Conservation (phyloP, 2,888 invertebrate species). For the Bellardia pandia region DNA sequence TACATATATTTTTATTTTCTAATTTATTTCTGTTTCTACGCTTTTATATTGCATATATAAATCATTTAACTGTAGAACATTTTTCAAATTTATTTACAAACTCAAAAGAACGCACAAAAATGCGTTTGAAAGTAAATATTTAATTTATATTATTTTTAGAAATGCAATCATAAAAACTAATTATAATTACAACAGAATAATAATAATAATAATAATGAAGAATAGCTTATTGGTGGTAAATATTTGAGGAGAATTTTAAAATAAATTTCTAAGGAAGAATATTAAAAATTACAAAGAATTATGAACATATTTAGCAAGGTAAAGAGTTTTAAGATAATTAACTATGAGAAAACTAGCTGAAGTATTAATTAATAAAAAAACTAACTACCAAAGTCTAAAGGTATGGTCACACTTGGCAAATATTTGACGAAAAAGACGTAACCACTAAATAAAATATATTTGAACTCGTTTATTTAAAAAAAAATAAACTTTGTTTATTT, state of each 20-base stretch:
- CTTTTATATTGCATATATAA: neutral
- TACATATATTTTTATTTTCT: neutral
- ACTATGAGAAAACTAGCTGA: too few species aligned
- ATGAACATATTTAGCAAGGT: too few species aligned
- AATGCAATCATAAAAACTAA: slow-evolving; percentile 8
- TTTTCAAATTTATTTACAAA: neutral
- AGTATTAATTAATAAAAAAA: too few species aligned
- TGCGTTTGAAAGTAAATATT: neutral
- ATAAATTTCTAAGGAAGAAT: neutral
- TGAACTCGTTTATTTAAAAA: too few species aligned
- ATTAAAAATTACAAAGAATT: too few species aligned
- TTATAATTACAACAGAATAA: slow-evolving; percentile 13
- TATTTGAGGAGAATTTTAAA: neutral
- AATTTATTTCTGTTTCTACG: neutral
- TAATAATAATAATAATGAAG: neutral
- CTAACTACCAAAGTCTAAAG: too few species aligned
- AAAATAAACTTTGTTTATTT: too few species aligned
- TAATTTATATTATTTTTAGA: slow-evolving; percentile 28
- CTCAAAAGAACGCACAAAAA: slow-evolving; percentile 1
- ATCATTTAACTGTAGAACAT: slow-evolving; percentile 3
- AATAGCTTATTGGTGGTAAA: neutral
- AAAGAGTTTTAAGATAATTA: too few species aligned
- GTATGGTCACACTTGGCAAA: too few species aligned
- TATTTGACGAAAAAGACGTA: too few species aligned
- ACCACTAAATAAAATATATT: too few species aligned